phyloP scores from a whole-genome alignment of 2,888 invertebrate species.

The Junonia oenone region DNA sequence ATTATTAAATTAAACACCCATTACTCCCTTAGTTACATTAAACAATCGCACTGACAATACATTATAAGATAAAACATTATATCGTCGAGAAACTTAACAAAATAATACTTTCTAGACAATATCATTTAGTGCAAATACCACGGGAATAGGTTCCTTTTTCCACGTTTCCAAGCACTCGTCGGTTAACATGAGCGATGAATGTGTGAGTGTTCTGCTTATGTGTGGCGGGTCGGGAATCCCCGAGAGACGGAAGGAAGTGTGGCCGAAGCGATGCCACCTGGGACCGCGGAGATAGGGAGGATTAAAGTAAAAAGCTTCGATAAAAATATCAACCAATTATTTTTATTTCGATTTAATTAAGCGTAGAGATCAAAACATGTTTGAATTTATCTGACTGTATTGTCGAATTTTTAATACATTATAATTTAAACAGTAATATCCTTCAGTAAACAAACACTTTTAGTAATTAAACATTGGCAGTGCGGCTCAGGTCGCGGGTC shows the following conservation, averaged over 20 bases:
- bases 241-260: constrained; percentile 69
- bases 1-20: background rate
- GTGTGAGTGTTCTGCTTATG: constrained; percentile 40
- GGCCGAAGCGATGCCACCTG: constrained; percentile 71
- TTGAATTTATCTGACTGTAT: background rate
- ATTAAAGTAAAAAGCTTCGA: constrained; percentile 29
- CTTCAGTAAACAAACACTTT: constrained; percentile 62
- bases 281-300: constrained; percentile 45
- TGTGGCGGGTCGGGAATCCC: constrained; percentile 60
- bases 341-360: background rate
- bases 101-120: constrained; percentile 30
- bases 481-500: constrained; percentile 70
- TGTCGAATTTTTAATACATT: constrained; percentile 1
- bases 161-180: constrained; percentile 34
- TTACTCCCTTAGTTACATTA: background rate
- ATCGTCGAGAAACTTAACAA: constrained; percentile 7
- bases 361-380: background rate
- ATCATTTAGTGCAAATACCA: constrained; percentile 38
- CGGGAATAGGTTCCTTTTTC: constrained; percentile 42
- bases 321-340: constrained; percentile 27
- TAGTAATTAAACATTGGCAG: constrained; percentile 75
- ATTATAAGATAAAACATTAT: constrained; percentile 16
- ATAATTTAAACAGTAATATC: constrained; percentile 20
- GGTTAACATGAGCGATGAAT: constrained; percentile 29
- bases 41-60: background rate